Evolutionary conservation across 2,113 vertebrate genomes (phyloP).

Genomic region (Dinomys branickii): DNA sequence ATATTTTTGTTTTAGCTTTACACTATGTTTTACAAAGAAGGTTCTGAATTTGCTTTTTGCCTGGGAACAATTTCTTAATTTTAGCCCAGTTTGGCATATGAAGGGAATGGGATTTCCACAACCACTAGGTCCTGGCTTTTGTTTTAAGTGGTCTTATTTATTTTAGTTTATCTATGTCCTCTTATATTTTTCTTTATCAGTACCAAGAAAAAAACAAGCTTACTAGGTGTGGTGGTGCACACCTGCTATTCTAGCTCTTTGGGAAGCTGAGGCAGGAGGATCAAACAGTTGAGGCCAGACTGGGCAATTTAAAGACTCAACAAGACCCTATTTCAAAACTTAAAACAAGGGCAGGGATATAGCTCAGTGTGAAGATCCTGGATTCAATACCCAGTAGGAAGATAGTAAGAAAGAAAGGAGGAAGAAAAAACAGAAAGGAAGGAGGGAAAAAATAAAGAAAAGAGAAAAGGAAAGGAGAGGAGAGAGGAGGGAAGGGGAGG

Average conservation of each 20-base stretch:
- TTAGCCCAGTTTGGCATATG: background rate
- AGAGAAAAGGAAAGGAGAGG: accelerated
- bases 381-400: background rate
- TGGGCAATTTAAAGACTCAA: background rate
- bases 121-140: background rate
- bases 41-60: background rate
- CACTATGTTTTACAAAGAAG: background rate
- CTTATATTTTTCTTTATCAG: background rate
- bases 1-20: background rate
- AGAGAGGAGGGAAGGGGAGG: background rate
- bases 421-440: background rate
- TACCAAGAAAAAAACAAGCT: background rate
- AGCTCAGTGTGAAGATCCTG: background rate
- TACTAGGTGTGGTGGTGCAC: background rate
- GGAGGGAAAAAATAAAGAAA: background rate
- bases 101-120: background rate
- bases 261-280: background rate
- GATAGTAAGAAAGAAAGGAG: background rate
- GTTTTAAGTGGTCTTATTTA: background rate
- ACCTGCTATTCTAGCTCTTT: background rate
- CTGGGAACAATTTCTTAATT: background rate
- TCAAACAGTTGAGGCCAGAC: background rate
- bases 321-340: background rate
- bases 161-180: background rate
- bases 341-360: background rate